Conservation (phyloP, 2,113 vertebrate genomes). For the Gavia stellata region DNA sequence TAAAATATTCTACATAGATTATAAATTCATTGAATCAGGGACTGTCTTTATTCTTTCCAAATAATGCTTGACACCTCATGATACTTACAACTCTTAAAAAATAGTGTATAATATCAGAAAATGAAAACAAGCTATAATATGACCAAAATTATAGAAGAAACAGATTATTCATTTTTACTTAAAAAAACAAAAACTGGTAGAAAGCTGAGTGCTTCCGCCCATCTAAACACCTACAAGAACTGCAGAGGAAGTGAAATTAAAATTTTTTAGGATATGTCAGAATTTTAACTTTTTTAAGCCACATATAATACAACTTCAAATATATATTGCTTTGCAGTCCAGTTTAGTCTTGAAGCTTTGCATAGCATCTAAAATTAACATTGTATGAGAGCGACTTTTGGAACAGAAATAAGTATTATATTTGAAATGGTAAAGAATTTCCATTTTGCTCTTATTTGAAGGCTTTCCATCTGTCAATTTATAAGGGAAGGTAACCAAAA, state of each 20-base stretch:
- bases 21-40: not conserved
- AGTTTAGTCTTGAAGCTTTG: not conserved
- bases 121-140: not conserved
- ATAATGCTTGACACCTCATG: not conserved
- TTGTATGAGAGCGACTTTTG: not conserved
- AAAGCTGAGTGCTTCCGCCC: not conserved
- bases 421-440: not conserved
- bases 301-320: not conserved
- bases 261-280: not conserved
- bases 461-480: not conserved
- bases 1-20: not conserved
- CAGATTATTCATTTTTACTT: not conserved
- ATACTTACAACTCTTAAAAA: not conserved
- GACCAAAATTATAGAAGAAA: not conserved
- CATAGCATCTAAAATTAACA: not conserved
- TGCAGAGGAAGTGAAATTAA: not conserved
- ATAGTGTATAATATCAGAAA: not conserved
- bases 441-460: not conserved
- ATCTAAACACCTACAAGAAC: not conserved
- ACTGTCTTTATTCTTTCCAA: not conserved
- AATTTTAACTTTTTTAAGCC: not conserved
- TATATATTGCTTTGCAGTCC: not conserved
- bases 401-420: not conserved
- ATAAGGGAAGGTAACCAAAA: not conserved
- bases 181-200: not conserved